Percentiles rank a stretch among this genome's conserved stretches.
These are phyloP conservation scores for Rynchops niger DNA, from an alignment of 2,113 vertebrate species.

Conservation along the genomic window DNA sequence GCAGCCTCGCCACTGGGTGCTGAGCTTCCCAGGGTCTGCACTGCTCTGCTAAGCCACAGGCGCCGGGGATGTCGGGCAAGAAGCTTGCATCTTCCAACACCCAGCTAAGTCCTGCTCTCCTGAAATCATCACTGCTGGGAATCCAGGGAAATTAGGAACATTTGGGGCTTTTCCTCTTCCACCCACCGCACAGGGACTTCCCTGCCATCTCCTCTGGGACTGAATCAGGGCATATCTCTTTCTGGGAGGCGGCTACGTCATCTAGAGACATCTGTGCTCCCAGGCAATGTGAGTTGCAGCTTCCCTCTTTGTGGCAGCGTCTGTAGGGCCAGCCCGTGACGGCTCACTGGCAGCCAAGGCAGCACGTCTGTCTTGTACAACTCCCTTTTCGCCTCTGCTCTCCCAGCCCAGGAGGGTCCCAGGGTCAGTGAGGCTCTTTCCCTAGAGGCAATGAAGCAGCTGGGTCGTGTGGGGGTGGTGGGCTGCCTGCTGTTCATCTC, in stretches of 20 bases:
- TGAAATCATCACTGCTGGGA: not conserved
- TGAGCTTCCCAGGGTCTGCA: not conserved
- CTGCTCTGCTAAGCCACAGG: not conserved
- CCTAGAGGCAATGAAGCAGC: not conserved
- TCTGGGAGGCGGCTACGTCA: not conserved
- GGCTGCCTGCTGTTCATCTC: constrained; percentile 24
- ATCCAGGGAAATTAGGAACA: not conserved
- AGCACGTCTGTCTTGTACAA: not conserved
- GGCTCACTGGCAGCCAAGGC: not conserved
- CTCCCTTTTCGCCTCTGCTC: not conserved
- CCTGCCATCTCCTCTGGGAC: fast-evolving
- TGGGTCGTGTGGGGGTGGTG: not conserved
- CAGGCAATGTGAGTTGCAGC: not conserved
- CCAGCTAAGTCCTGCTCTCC: not conserved
- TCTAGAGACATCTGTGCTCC: constrained; percentile 13
- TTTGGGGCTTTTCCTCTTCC: not conserved
- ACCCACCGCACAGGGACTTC: not conserved
- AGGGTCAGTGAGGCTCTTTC: not conserved
- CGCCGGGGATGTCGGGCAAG: not conserved
- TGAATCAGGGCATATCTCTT: fast-evolving
- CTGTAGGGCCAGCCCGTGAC: not conserved
- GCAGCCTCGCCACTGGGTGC: fast-evolving
- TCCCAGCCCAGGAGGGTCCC: not conserved
- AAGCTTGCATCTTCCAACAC: not conserved
- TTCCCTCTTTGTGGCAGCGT: not conserved